These are phyloP conservation scores for Gastrophysa polygoni DNA, from an alignment of 2,888 invertebrate species.

Conservation along the genomic window DNA sequence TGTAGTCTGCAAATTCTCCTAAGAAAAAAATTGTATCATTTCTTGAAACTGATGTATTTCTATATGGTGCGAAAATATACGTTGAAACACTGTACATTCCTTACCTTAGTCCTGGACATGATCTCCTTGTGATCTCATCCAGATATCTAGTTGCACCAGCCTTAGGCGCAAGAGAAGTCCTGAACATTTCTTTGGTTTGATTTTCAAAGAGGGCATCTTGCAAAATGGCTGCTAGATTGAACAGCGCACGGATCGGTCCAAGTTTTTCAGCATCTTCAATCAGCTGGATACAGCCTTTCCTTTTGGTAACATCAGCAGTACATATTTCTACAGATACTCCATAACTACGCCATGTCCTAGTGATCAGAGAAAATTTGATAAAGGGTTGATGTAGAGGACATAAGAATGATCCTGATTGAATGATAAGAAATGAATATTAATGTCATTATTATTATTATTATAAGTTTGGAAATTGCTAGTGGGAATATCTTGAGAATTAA, in stretches of 20 bases:
- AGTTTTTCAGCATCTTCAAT: conserved; percentile 67
- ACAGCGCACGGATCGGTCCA: conserved; percentile 82
- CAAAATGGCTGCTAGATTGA: conserved; percentile 85
- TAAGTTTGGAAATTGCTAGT: too few species aligned
- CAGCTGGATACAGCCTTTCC: conserved; percentile 71
- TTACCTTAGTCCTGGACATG: background rate
- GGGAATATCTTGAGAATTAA: too few species aligned
- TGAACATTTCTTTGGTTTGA: conserved; percentile 73
- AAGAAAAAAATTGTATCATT: too few species aligned
- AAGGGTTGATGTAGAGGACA: too few species aligned
- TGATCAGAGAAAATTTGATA: background rate
- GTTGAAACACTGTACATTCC: too few species aligned
- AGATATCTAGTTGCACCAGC: background rate
- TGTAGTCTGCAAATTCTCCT: too few species aligned
- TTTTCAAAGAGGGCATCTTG: conserved; percentile 78
- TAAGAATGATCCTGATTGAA: too few species aligned
- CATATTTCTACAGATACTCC: conserved; percentile 72
- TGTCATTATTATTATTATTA: too few species aligned
- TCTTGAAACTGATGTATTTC: too few species aligned
- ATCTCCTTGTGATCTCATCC: background rate
- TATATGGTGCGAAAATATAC: too few species aligned
- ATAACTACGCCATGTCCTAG: conserved; percentile 71
- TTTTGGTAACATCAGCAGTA: conserved; percentile 72
- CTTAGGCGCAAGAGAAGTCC: conserved; percentile 30
- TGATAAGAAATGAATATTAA: too few species aligned